Evolutionary conservation across 2,113 vertebrate species (phyloP).

Genomic region (Pseudorectes ferrugineus): DNA sequence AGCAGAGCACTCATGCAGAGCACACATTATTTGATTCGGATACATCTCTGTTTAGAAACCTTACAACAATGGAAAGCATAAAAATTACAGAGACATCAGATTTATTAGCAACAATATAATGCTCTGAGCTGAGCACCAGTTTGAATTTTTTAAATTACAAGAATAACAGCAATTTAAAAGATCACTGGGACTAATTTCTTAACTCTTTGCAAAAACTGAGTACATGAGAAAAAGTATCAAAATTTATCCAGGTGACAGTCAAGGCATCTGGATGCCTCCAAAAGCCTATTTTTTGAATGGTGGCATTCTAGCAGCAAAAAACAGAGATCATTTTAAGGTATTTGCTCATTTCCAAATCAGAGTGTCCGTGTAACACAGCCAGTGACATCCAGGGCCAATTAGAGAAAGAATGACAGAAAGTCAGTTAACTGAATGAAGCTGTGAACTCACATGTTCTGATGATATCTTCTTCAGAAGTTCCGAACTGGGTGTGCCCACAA

Average conservation of each 20-base stretch:
- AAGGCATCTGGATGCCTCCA: neutral
- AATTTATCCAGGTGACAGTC: neutral
- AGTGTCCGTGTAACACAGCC: neutral
- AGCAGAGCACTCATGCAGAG: neutral
- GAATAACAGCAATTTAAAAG: neutral
- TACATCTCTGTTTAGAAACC: neutral
- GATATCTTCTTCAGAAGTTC: constrained; percentile 96
- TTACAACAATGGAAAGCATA: neutral
- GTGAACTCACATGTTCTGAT: constrained; percentile 88
- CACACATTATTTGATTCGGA: neutral
- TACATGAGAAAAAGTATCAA: neutral
- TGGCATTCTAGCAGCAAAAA: neutral
- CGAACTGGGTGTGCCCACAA: constrained; percentile 92
- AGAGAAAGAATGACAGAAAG: neutral
- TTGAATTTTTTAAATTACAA: neutral
- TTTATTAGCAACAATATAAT: neutral
- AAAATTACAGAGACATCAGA: neutral
- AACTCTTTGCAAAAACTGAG: neutral
- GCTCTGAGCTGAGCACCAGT: neutral
- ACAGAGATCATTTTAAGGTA: neutral
- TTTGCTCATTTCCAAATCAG: neutral
- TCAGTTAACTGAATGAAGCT: neutral
- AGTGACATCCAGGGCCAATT: neutral
- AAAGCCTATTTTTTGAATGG: neutral
- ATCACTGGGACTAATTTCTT: neutral